Percentiles rank a stretch among this genome's conserved stretches.
Evolutionary conservation across 1,140 invertebrate genomes (phyloP).

Genomic region (Drosophila mojavensis): DNA sequence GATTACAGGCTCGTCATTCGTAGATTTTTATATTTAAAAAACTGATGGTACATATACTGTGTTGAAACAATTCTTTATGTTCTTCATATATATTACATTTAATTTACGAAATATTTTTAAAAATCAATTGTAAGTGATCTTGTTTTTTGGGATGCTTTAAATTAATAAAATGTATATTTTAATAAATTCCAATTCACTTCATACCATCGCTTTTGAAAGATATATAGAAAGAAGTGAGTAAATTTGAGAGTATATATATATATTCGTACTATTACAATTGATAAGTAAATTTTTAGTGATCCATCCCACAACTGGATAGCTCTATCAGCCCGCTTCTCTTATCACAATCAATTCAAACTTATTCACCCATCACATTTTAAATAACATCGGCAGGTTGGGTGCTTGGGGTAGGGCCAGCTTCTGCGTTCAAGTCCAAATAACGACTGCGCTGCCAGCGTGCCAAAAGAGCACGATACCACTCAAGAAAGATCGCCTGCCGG

Average conservation of each 20-base stretch:
- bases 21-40: too few species aligned
- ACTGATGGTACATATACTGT: too few species aligned
- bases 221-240: background rate
- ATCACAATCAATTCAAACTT: constrained; percentile 57
- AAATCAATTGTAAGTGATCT: too few species aligned
- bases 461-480: constrained; percentile 68
- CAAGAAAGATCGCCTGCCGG: constrained; percentile 88
- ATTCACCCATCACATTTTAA: constrained; percentile 17
- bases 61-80: too few species aligned
- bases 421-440: constrained; percentile 60
- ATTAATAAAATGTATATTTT: too few species aligned
- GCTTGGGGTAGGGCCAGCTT: constrained; percentile 41
- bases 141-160: too few species aligned
- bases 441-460: constrained; percentile 60
- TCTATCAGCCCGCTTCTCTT: constrained; percentile 53
- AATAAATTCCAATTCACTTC: too few species aligned
- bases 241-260: constrained; percentile 15
- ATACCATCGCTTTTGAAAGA: too few species aligned
- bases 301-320: constrained; percentile 42
- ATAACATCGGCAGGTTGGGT: constrained; percentile 76
- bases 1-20: too few species aligned
- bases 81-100: too few species aligned
- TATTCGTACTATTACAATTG: constrained; percentile 3
- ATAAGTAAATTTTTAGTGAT: constrained; percentile 51
- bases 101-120: too few species aligned